Base-by-base conservation (phyloP, 2,797 vertebrate species). In the Thunnus albacares region DNA sequence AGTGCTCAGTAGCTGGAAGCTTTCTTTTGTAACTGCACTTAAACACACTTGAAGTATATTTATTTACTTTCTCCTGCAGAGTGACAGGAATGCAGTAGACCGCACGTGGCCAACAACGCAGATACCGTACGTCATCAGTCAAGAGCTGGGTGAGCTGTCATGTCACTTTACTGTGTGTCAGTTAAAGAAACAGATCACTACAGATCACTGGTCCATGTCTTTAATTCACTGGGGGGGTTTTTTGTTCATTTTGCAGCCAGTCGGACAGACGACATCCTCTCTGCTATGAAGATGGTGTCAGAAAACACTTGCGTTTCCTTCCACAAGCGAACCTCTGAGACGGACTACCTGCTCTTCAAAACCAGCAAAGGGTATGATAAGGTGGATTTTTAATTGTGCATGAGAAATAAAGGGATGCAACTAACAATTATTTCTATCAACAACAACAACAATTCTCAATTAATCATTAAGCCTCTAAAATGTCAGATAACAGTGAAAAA, bases 241-340 rank as follows among this genome's bases (percentile, higher is more conserved):
- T 10, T 62, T 6, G 4, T 20, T 4, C 0, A 0, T 24, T 57
- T 79, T 65, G 3, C 75, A 94, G 93, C 0, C 0, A 0, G 4
- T 30, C 85, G 58, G 35, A 86, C 4, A 0, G 0, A 14, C 0
- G 71, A 85, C 18, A 73, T 95, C 67, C 8, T 74, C 0, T 2
- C 67, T 0, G 94, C 93, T 0, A 68, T 92, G 49, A 20, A 43
- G 0, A 92, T 92, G 92, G 53, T 95, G 53, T 89, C 91, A 0
- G 0, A 61, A 0, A 58, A 80, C 14, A 92, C 92, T 18, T 95
- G 95, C 15, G 2, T 95, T 57, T 26, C 72, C 3, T 95, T 95
- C 77, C 82, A 85, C 33, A 0, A 11, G 4, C 56, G 67, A n/a
- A 75, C 56, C 2, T 38, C 47, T 0, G 92, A 95, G 79, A 0